Percentiles rank a stretch among this genome's conserved stretches.
Conservation (phyloP, 2,797 vertebrate genomes). For the Neoniphon sammara region DNA sequence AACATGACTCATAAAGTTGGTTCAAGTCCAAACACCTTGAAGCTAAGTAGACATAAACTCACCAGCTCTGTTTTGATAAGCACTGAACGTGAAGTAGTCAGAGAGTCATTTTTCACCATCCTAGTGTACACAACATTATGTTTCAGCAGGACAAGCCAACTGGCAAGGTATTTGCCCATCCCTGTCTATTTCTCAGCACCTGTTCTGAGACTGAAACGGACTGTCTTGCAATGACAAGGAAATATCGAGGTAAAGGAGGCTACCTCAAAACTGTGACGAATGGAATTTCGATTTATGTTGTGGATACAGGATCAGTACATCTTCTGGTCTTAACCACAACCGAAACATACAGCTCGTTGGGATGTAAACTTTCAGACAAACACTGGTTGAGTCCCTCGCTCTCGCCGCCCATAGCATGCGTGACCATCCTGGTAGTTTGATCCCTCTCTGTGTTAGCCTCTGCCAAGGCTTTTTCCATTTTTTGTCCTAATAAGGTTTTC, state of each 20-base stretch:
- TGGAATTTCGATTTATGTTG: not conserved
- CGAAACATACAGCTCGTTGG: no score
- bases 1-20: conserved; percentile 51
- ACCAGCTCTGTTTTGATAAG: conserved; percentile 18
- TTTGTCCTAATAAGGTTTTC: conserved; percentile 6
- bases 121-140: not conserved
- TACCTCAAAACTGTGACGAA: not conserved
- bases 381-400: no score
- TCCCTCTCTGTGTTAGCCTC: not conserved
- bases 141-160: not conserved
- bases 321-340: no score
- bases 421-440: no score
- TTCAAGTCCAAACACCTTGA: conserved; percentile 37
- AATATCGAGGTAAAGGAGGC: not conserved
- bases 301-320: no score
- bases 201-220: not conserved
- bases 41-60: conserved; percentile 37
- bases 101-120: conserved; percentile 7
- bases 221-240: not conserved
- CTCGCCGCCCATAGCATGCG: conserved; percentile 16
- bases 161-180: conserved; percentile 2
- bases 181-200: conserved; percentile 21
- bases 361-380: no score
- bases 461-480: conserved; percentile 38
- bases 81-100: not conserved